These are phyloP conservation scores for Habrosyne pyritoides DNA, from an alignment of 2,888 invertebrate species.

Conservation along the genomic window DNA sequence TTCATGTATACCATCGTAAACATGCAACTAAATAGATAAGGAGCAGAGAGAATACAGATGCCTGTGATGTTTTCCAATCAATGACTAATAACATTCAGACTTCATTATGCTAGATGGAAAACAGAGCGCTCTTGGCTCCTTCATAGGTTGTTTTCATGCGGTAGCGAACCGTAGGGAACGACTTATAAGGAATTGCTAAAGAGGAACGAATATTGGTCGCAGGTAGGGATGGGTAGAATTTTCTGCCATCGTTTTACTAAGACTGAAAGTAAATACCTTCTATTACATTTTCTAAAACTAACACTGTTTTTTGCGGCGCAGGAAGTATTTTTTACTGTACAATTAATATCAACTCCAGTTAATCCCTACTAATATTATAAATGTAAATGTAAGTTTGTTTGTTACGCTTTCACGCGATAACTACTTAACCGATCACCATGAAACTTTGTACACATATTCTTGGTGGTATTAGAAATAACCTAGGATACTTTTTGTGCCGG, in stretches of 20 bases:
- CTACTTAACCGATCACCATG: too few species aligned
- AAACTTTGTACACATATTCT: too few species aligned
- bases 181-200: neutral
- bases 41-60: constrained; percentile 15
- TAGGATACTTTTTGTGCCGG: too few species aligned
- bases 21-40: neutral
- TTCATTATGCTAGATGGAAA: constrained; percentile 5
- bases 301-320: too few species aligned
- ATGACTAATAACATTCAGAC: constrained; percentile 6
- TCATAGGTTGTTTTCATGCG: constrained; percentile 1
- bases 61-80: constrained; percentile 4
- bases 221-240: neutral
- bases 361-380: too few species aligned
- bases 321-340: too few species aligned
- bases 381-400: too few species aligned
- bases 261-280: too few species aligned
- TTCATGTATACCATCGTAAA: neutral
- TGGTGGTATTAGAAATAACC: too few species aligned
- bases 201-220: neutral
- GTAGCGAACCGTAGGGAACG: neutral
- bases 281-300: too few species aligned
- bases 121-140: neutral
- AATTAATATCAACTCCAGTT: too few species aligned
- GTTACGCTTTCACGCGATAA: too few species aligned
- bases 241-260: neutral